phyloP scores from a whole-genome alignment of 1,140 invertebrate genomes.

The Drosophila funebris region DNA sequence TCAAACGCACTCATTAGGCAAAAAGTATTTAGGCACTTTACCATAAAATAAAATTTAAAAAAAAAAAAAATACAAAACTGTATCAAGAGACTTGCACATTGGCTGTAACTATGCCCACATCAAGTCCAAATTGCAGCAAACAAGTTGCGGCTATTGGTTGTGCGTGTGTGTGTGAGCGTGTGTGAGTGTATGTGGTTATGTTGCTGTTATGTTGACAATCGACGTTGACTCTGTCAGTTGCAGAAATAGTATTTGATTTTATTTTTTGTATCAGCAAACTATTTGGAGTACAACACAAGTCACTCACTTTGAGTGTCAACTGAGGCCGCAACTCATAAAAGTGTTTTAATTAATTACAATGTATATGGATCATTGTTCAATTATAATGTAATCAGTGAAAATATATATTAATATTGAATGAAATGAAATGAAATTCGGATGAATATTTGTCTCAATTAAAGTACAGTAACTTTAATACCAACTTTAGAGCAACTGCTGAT shows the following conservation, averaged over 20 bases:
- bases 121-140: slow-evolving; percentile 57
- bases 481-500: too few relatives aligned
- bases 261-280: slow-evolving; percentile 44
- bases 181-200: neutral
- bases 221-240: neutral
- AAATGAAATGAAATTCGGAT: neutral
- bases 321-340: slow-evolving; percentile 25
- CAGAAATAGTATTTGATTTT: slow-evolving; percentile 38
- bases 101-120: slow-evolving; percentile 59
- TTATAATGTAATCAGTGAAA: slow-evolving; percentile 1
- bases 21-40: slow-evolving; percentile 65
- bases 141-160: slow-evolving; percentile 31
- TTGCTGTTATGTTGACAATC: neutral
- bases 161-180: slow-evolving; percentile 16
- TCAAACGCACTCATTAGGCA: slow-evolving; percentile 75
- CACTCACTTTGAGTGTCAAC: slow-evolving; percentile 55
- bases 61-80: slow-evolving; percentile 41
- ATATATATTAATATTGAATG: neutral
- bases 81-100: slow-evolving; percentile 32
- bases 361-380: slow-evolving; percentile 9
- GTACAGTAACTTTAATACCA: too few relatives aligned
- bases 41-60: too few relatives aligned
- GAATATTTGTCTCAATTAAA: too few relatives aligned
- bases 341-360: slow-evolving; percentile 35
- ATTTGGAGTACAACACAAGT: slow-evolving; percentile 42